Evolutionary conservation across 2,797 vertebrate genomes (phyloP), one percentile per base, ranked within the genome.

Genomic region (Yasuhikotakia modesta): DNA sequence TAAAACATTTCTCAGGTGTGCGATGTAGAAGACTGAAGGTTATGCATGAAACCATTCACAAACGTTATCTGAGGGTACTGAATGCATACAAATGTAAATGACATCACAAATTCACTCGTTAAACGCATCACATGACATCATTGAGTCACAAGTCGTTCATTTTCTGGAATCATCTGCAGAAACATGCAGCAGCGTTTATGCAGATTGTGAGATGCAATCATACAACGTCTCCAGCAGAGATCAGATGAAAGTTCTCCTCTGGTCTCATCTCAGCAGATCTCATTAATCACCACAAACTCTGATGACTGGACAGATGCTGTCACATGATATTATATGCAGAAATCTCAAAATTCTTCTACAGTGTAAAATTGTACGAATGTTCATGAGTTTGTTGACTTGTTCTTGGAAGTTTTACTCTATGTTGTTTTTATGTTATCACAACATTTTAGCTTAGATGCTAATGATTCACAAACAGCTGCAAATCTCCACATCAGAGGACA

Each of bases 211-310:
- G 63, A 13, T 39, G 60, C 63, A 66, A 78, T 81, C 70, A 55
- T 67, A 61, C 53, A 58, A 24, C 35, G 32, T 72, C 75, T 67
- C 22, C 46, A 57, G 45, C 45, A 21, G 17, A 78, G 70, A 55
- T 21, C 53, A 48, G 10, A 35, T 58, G 19, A 71, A 58, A 6
- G 22, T 64, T 66, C 58, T 22, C 10, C 17, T 19, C 35, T 19
- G 55, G 53, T 52, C 68, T 81, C 61, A 81, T 81, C 73, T 70
- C 57, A 53, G 74, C 39, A 68, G 77, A 80, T 78, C 66, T 74
- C 73, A 83, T 73, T 78, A 69, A 73, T 65, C 78, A 73, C 32
- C 35, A 63, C 32, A 71, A 65, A 64, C 27, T 43, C 35, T 30
- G 55, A 53, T 70, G 69, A 73, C 70, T 73, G 78, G 39, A 80